A percentile compares a stretch with the other conserved stretches of the same genome.
These are phyloP conservation scores for Drosophila mimica DNA, from an alignment of 2,888 invertebrate genomes.

Conservation along the genomic window DNA sequence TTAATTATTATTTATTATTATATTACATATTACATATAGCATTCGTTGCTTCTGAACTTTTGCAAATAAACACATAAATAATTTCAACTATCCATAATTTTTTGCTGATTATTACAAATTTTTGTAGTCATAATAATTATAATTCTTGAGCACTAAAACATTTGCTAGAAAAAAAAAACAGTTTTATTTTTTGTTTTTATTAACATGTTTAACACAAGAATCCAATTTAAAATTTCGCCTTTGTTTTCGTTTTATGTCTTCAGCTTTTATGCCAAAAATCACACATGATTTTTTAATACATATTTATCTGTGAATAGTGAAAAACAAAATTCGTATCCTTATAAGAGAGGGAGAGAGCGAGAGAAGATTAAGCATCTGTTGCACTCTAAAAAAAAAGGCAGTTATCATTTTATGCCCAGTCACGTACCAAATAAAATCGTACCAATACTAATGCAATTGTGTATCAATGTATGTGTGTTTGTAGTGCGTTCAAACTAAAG, in stretches of 20 bases:
- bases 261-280: background rate
- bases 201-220: background rate
- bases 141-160: too few species aligned
- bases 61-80: too few species aligned
- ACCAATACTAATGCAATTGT: background rate
- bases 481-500: conserved; percentile 31
- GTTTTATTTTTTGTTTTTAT: background rate
- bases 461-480: background rate
- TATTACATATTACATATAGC: too few species aligned
- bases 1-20: too few species aligned
- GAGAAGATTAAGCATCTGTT: conserved; percentile 15
- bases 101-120: too few species aligned
- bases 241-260: background rate
- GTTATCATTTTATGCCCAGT: conserved; percentile 31
- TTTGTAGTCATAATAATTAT: too few species aligned
- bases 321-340: background rate
- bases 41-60: too few species aligned
- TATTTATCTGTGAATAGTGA: background rate
- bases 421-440: conserved; percentile 38
- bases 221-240: background rate
- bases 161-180: too few species aligned
- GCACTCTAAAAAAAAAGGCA: conserved; percentile 36
- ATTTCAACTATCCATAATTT: too few species aligned
- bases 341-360: background rate
- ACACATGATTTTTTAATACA: background rate